Evolutionary conservation across 2,797 vertebrate genomes (phyloP).

Genomic region (Xyrichtys novacula): DNA sequence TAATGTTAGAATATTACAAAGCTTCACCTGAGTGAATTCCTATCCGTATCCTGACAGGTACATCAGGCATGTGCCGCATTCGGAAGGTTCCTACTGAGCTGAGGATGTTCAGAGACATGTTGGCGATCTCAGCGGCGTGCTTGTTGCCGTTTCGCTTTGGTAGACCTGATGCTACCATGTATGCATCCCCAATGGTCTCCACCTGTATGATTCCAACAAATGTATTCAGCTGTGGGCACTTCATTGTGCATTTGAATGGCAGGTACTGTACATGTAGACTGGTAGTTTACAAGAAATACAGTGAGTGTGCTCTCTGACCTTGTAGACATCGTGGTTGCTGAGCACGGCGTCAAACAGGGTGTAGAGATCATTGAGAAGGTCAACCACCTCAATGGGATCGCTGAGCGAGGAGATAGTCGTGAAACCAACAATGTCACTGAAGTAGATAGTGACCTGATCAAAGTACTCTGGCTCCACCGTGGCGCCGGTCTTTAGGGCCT

Average conservation of each 20-base stretch:
- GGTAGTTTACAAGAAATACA: not conserved
- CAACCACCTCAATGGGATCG: constrained; percentile 94
- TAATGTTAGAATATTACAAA: not conserved
- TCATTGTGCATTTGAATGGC: no score
- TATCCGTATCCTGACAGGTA: constrained; percentile 89
- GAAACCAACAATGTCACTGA: constrained; percentile 94
- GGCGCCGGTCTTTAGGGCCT: constrained; percentile 91
- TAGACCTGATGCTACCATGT: constrained; percentile 90
- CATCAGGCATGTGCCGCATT: constrained; percentile 91
- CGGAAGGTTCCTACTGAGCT: constrained; percentile 89
- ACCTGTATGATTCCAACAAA: constrained; percentile 75
- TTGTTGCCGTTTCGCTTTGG: constrained; percentile 89
- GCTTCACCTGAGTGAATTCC: constrained; percentile 88
- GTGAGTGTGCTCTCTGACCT: constrained; percentile 78
- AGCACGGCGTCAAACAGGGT: constrained; percentile 92
- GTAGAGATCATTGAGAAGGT: constrained; percentile 95
- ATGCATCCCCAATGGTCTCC: constrained; percentile 90
- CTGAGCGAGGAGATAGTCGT: constrained; percentile 95
- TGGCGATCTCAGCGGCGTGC: constrained; percentile 89
- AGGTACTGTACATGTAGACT: no score
- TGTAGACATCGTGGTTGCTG: constrained; percentile 93
- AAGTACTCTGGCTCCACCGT: constrained; percentile 94
- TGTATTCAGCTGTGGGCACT: not conserved
- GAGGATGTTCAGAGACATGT: constrained; percentile 92
- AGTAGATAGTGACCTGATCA: constrained; percentile 95